Conservation (phyloP, 2,113 vertebrate species). For the Dasyprocta punctata region DNA sequence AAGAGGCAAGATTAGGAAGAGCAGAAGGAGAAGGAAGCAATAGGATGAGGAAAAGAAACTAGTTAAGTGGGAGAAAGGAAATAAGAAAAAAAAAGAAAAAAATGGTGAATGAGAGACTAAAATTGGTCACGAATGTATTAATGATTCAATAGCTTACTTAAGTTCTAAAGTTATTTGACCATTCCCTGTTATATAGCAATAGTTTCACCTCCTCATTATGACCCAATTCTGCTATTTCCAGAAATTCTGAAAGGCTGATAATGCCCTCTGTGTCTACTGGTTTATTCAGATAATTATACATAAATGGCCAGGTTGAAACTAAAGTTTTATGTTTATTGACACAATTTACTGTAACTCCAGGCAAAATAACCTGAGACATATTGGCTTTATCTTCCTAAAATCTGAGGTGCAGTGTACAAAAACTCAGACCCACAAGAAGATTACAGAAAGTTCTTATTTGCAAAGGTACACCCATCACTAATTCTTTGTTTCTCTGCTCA, state of each 20-base stretch:
- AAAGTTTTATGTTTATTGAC: neutral
- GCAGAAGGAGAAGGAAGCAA: fast-evolving
- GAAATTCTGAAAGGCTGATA: neutral
- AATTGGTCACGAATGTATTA: neutral
- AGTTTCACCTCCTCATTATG: too few species aligned
- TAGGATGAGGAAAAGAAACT: too few species aligned
- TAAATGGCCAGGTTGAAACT: neutral
- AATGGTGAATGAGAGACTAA: neutral
- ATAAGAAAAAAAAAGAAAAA: neutral
- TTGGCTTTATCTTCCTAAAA: neutral
- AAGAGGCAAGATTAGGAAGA: fast-evolving
- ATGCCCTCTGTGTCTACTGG: neutral
- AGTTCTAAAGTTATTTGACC: neutral
- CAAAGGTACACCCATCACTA: neutral
- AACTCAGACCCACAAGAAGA: neutral
- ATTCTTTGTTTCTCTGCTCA: neutral
- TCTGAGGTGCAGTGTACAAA: neutral
- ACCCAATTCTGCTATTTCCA: neutral
- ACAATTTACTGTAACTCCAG: neutral
- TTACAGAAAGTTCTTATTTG: neutral
- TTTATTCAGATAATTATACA: neutral
- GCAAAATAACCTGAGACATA: neutral
- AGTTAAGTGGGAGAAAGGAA: fast-evolving
- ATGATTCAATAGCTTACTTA: too few species aligned
- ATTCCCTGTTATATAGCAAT: neutral